These are phyloP conservation scores for Cottus gobio DNA, from an alignment of 2,113 vertebrate genomes.

Conservation along the genomic window DNA sequence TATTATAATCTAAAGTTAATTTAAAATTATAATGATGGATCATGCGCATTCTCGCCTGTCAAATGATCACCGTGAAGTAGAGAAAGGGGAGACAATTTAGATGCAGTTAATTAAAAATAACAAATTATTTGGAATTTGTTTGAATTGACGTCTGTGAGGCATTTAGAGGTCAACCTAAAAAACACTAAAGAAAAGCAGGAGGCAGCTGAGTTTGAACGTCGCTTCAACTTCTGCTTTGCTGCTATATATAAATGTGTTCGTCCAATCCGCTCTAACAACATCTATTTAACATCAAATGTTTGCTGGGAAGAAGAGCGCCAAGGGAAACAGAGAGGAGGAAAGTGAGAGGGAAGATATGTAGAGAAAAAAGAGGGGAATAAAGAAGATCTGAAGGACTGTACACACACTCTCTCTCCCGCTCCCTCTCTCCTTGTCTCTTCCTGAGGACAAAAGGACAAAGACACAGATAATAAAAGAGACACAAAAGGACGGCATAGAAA, in stretches of 20 bases:
- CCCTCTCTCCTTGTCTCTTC: background rate
- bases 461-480: conserved; percentile 43
- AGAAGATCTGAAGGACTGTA: conserved; percentile 17
- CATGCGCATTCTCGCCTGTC: background rate
- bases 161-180: background rate
- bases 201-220: background rate
- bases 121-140: background rate
- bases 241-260: conserved; percentile 23
- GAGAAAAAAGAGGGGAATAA: conserved; percentile 4
- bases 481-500: conserved; percentile 34
- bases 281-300: conserved; percentile 44
- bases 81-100: background rate
- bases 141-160: conserved; percentile 22
- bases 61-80: background rate
- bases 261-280: background rate
- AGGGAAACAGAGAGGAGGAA: conserved; percentile 20
- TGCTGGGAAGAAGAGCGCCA: conserved; percentile 6
- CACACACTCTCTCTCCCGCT: background rate
- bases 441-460: conserved; percentile 28
- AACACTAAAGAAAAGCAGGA: conserved; percentile 7
- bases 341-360: conserved; percentile 12
- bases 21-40: background rate
- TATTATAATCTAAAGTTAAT: background rate
- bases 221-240: conserved; percentile 17
- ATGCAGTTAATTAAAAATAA: background rate